Evolutionary conservation across 2,888 invertebrate species (phyloP).

Genomic region (Charanyca ferruginea): DNA sequence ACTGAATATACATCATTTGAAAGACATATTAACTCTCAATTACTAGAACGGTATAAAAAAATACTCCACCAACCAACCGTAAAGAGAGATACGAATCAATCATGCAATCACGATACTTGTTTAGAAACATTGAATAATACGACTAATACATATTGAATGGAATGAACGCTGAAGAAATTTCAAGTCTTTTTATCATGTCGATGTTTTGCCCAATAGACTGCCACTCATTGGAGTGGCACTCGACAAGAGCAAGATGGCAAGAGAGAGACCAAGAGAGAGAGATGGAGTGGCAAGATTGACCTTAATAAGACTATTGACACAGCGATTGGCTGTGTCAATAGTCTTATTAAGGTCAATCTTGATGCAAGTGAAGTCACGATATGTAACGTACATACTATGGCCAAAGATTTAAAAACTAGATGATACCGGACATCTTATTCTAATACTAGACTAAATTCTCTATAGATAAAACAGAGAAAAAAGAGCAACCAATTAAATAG

Average conservation of each 20-base stretch:
- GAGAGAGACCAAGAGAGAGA: too few species aligned
- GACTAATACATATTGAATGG: slow-evolving; percentile 31
- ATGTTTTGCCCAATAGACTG: slow-evolving; percentile 4
- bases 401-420: neutral
- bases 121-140: slow-evolving; percentile 59
- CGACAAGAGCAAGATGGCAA: too few species aligned
- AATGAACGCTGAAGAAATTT: slow-evolving; percentile 27
- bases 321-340: slow-evolving; percentile 36
- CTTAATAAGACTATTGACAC: too few species aligned
- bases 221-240: too few species aligned
- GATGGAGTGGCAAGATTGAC: too few species aligned
- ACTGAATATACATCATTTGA: slow-evolving; percentile 41
- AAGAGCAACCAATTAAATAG: too few species aligned
- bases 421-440: neutral
- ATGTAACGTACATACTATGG: neutral
- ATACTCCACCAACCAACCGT: slow-evolving; percentile 54
- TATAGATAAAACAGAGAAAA: neutral
- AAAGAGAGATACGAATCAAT: slow-evolving; percentile 66
- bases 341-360: slow-evolving; percentile 48
- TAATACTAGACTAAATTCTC: neutral
- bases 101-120: slow-evolving; percentile 52
- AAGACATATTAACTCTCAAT: slow-evolving; percentile 66
- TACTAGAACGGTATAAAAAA: slow-evolving; percentile 63
- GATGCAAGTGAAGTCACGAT: slow-evolving; percentile 13
- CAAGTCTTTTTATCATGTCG: slow-evolving; percentile 11